These are phyloP conservation scores for Hydra vulgaris DNA, from an alignment of 30 jellyfish, hydroid and myxozoan species.

Conservation along the genomic window DNA sequence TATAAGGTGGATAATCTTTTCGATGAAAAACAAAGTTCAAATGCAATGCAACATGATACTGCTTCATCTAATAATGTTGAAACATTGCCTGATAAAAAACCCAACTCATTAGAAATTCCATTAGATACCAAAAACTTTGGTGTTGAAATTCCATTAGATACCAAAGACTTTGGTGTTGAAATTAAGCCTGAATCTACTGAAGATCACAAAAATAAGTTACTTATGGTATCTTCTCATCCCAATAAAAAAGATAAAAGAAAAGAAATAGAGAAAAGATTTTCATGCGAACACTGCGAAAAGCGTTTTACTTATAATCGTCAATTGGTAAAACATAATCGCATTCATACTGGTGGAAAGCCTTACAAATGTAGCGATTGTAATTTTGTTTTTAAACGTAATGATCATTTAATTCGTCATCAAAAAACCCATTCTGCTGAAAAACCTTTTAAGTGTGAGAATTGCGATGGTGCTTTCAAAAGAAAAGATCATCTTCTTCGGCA, in stretches of 20 bases:
- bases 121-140: background rate
- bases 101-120: background rate
- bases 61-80: background rate
- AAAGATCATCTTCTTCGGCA: constrained; percentile 7
- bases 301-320: background rate
- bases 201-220: background rate
- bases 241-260: too few species aligned
- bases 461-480: background rate
- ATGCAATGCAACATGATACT: background rate
- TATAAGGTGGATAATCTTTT: too few species aligned
- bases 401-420: constrained; percentile 1
- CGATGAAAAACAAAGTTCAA: background rate
- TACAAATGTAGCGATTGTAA: background rate
- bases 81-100: background rate
- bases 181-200: background rate
- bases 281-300: background rate
- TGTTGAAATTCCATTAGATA: too few species aligned
- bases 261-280: background rate
- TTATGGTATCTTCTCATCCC: background rate
- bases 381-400: background rate
- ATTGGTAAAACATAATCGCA: background rate
- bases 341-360: background rate
- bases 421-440: background rate
- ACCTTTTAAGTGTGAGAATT: constrained; percentile 2
- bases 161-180: background rate